A percentile compares a stretch with the other conserved stretches of the same genome.
phyloP scores from a whole-genome alignment of 2,113 vertebrate genomes.

The Mirza zaza region DNA sequence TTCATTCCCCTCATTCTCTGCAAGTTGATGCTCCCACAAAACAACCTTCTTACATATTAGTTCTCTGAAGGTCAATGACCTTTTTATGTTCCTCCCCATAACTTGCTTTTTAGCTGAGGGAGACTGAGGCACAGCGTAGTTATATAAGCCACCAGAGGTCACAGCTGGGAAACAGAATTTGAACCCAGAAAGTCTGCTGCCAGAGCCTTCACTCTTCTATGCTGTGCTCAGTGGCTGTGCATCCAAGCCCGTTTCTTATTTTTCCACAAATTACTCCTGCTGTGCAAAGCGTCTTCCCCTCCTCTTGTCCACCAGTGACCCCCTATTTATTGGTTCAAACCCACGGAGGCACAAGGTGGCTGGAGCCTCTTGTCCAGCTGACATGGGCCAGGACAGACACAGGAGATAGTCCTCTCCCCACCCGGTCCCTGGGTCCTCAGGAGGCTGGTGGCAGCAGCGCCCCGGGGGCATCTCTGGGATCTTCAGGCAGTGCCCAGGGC shows the following conservation, averaged over 20 bases:
- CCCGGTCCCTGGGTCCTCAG: background rate
- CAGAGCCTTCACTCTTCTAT: background rate
- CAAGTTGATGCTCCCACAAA: fast-evolving
- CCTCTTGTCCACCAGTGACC: background rate
- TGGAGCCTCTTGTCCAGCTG: background rate
- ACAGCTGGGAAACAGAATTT: background rate
- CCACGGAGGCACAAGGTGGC: background rate
- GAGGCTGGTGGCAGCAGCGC: background rate
- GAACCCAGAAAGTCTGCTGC: background rate
- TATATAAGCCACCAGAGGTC: background rate
- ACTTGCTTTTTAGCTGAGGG: background rate
- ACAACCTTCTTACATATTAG: fast-evolving
- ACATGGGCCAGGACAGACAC: fast-evolving
- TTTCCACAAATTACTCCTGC: background rate
- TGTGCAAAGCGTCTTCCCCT: background rate
- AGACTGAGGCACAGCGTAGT: background rate
- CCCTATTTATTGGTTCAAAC: background rate
- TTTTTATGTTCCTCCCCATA: background rate
- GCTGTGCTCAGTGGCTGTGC: background rate
- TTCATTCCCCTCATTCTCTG: background rate
- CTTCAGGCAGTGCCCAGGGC: fast-evolving
- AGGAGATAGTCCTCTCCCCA: too few species aligned
- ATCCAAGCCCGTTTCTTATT: fast-evolving
- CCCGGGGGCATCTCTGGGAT: background rate
- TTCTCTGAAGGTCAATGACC: background rate